phyloP scores from a whole-genome alignment of 2,888 invertebrate species.

The Galeopsomyia nigrocyanea region DNA sequence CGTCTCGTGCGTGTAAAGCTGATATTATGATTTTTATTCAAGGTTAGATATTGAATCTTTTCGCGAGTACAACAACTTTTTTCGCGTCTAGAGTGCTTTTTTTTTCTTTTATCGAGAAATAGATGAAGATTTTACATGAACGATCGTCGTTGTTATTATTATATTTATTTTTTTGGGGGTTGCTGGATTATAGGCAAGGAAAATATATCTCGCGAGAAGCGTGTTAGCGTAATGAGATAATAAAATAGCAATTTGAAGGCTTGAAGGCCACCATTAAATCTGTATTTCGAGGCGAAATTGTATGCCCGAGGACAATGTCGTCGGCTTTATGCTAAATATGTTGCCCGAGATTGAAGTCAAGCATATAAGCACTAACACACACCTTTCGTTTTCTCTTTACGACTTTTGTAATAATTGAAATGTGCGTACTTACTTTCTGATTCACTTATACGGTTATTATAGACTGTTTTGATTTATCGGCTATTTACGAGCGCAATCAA shows the following conservation, averaged over 20 bases:
- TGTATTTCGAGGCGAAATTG: conserved; percentile 37
- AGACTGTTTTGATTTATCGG: too few species aligned
- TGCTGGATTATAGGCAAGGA: not conserved
- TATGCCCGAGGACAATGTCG: conserved; percentile 27
- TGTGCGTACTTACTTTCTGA: too few species aligned
- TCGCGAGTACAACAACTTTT: not conserved
- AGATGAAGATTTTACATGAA: not conserved
- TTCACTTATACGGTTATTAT: too few species aligned
- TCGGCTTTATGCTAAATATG: conserved; percentile 43
- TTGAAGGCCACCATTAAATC: conserved; percentile 33
- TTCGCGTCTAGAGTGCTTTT: not conserved
- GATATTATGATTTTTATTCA: too few species aligned
- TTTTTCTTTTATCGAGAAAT: not conserved
- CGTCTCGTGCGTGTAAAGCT: too few species aligned
- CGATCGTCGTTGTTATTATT: not conserved
- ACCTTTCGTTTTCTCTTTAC: too few species aligned
- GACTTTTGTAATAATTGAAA: too few species aligned
- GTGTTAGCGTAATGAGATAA: conserved; percentile 45
- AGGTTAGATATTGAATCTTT: too few species aligned
- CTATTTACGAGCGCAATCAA: too few species aligned
- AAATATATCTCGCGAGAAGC: conserved; percentile 33
- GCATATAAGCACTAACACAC: too few species aligned
- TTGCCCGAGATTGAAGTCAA: not conserved
- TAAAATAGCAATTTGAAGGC: conserved; percentile 44
- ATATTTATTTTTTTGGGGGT: not conserved